Base-by-base conservation (phyloP, 2,113 vertebrate species). In the Petrocephalus microphthalmus region DNA sequence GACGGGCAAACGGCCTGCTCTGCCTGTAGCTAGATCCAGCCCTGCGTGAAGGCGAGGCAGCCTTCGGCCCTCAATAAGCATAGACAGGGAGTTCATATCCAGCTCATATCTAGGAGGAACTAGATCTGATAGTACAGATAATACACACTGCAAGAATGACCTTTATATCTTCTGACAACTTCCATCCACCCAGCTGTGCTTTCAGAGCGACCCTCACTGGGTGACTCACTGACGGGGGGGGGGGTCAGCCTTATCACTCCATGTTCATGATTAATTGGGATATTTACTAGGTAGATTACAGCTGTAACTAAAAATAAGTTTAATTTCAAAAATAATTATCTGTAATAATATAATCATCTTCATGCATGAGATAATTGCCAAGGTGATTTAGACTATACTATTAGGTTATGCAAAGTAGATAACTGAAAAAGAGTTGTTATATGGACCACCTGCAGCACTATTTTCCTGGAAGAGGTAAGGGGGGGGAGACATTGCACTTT, bases 391-490 rank as follows among this genome's bases (percentile, higher is more conserved):
- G 25, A 85, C 47, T 84, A 84, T 84, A 47, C 42, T 83, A 47
- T 83, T 53, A 53, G 1, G n/a, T 53, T 85, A 54, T 85, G 56
- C 85, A 57, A 64, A 60, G 22, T 17, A 45, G 29, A 64, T 45
- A 47, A 11, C 29, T 60, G 54, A n/a, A 47, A 47, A 8, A 86
- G 53, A 45, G 4, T 15, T 88, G 90, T 64, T 54, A 42, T 67
- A 88, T 89, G 89, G 86, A 88, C 89, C 89, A 85, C 53, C 87
- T 88, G 78, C 88, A 84, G 84, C 53, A 87, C 19, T 86, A 87
- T 52, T 86, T 90, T 89, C 67, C 89, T 49, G 84, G 88, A 84
- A 81, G 53, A 71, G 86, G 88, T 87, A 89, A 89, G 90, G 89
- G 90, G 60, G 89, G 78, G 85, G 84, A 81, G 60, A 37, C 71